Base-by-base conservation (phyloP, 2,797 vertebrate species). In the Gambusia yucatana region DNA sequence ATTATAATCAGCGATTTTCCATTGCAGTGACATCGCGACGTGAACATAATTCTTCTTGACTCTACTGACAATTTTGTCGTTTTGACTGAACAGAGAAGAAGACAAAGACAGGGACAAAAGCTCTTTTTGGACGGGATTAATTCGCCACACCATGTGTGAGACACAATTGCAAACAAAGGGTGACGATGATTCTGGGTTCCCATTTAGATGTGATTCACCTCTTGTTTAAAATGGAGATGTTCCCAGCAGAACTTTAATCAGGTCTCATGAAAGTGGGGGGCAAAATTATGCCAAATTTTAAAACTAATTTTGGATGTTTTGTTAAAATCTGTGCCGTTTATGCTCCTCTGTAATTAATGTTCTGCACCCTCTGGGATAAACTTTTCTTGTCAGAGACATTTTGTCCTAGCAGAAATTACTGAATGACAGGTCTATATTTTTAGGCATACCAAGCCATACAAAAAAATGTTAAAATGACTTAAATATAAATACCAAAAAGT, bases 11-110 rank as follows among this genome's bases (percentile, higher is more conserved):
- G 79, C 73, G 77, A 81, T 50, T 39, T 74, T 50, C 25, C 48
- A n/a, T 43, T 75, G n/a, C 43, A 73, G 83, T 8, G 76, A 81
- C 86, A 87, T 89, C 80, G 81, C 3, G 65, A 16, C 46, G 47
- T 93, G 88, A 89, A 67, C 89, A 88, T 93, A 87, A 86, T 80
- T 80, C 82, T 77, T 88, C 83, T 76, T 72, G 79, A 39, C 17
- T 22, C 36, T 13, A 20, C 16, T 67, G 36, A 16, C 9, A 67
- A 41, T 41, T 36, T 63, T 6, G 28, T 36, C 14, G 6, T 63
- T 63, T 36, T 85, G 82, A 87, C 90, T 85, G 86, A 84, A 48
- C 59, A 75, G 63, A 48, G 76, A 70, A 69, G 13, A 55, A 77
- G 86, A 85, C 77, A 55, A 76, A 84, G 71, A 76, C 76, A 5